These are phyloP conservation scores for Xiphophorus birchmanni DNA, from an alignment of 2,797 vertebrate genomes.

Conservation along the genomic window DNA sequence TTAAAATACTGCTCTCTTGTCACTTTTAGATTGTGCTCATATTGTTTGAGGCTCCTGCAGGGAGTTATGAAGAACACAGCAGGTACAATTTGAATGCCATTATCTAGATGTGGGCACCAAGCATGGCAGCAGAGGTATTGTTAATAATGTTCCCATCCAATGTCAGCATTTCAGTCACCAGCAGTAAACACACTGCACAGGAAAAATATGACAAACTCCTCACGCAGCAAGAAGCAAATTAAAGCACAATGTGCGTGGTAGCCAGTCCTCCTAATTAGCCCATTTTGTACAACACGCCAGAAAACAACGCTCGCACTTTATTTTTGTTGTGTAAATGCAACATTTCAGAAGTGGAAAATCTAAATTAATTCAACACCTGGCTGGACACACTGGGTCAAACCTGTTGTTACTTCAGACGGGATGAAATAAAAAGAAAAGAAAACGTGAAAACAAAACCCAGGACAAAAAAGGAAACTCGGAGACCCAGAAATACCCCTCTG, in stretches of 20 bases:
- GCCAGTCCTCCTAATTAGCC: conserved; percentile 55
- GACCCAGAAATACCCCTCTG: conserved; percentile 26
- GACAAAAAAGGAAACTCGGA: conserved; percentile 29
- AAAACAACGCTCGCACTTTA: conserved; percentile 20
- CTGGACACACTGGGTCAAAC: conserved; percentile 33
- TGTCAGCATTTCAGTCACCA: conserved; percentile 57
- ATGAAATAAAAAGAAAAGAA: conserved; percentile 24
- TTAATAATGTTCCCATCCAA: conserved; percentile 54
- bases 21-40: conserved; percentile 49
- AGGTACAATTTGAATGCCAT: conserved; percentile 57
- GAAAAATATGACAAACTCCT: conserved; percentile 46
- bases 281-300: conserved; percentile 41
- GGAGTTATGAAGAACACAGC: conserved; percentile 46
- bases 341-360: conserved; percentile 35
- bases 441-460: conserved; percentile 28
- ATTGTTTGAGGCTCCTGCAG: conserved; percentile 53
- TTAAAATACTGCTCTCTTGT: conserved; percentile 42
- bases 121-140: conserved; percentile 47
- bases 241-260: conserved; percentile 47
- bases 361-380: conserved; percentile 52
- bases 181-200: conserved; percentile 53
- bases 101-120: conserved; percentile 42
- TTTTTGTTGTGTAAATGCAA: conserved; percentile 47
- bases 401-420: conserved; percentile 38
- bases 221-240: conserved; percentile 55